Evolutionary conservation across 2,888 invertebrate species (phyloP).

Genomic region (Chloroclystis v-ata): DNA sequence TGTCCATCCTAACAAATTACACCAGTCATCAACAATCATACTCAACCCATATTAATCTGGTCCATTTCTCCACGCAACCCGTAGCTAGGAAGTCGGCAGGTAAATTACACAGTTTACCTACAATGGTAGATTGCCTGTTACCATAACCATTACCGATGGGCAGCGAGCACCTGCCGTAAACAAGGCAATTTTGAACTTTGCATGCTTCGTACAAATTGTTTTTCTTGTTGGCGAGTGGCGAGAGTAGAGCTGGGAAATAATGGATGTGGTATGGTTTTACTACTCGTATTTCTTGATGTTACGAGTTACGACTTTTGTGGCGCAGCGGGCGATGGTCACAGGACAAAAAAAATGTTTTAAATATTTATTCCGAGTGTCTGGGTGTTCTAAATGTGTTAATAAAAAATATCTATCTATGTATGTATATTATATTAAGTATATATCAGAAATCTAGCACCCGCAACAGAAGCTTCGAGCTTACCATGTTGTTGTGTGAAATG

Average conservation of each 20-base stretch:
- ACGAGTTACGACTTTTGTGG: too few relatives aligned
- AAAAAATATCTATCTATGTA: too few relatives aligned
- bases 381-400: too few relatives aligned
- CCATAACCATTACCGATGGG: slow-evolving; percentile 33
- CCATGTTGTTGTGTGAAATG: too few relatives aligned
- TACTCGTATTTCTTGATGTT: too few relatives aligned
- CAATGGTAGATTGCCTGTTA: slow-evolving; percentile 48
- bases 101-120: slow-evolving; percentile 58
- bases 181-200: slow-evolving; percentile 58
- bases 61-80: slow-evolving; percentile 17
- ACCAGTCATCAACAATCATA: slow-evolving; percentile 4
- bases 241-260: slow-evolving; percentile 7
- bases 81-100: slow-evolving; percentile 49
- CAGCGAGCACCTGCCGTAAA: slow-evolving; percentile 58
- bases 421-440: too few relatives aligned
- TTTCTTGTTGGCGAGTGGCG: slow-evolving; percentile 43
- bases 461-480: too few relatives aligned
- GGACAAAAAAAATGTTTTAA: too few relatives aligned
- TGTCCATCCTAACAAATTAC: background rate
- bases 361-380: too few relatives aligned
- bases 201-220: slow-evolving; percentile 59
- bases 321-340: too few relatives aligned
- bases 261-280: slow-evolving; percentile 23
- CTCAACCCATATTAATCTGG: slow-evolving; percentile 6
- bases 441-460: too few relatives aligned